Evolutionary conservation across 2,888 invertebrate species (phyloP), one percentile per base, ranked within the genome.

Genomic region (Andricus quercusramuli): DNA sequence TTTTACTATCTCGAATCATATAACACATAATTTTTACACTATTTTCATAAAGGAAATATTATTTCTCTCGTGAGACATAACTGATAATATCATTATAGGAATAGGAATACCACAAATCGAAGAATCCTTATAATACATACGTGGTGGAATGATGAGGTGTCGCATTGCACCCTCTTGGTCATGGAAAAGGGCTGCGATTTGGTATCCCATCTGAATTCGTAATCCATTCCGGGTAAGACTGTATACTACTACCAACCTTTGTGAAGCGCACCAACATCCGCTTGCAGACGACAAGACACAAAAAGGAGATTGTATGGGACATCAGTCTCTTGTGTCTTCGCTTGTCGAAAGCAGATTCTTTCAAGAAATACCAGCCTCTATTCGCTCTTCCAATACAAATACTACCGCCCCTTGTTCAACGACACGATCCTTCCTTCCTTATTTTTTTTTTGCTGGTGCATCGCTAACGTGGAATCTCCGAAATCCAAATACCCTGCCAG

Each of bases 151-250:
- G 89, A 89, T 87, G 86, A 89, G 88, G 88, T 88, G 88, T 87
- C 87, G 87, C 84, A 56, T 79, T 78, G 74, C 78, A 82, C 79
- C 79, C 78, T 83, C 83, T 85, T 82, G 85, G 83, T 84, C 83
- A 85, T 81, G 83, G 80, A 79, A 67, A 78, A 78, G 83, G 83
- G 84, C 84, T 88, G 84, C 82, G 82, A 82, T 81, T 82, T 78
- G 83, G 85, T 82, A 88, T 90, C 88, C 89, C 84, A 90, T 90
- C 87, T 88, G 90, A 90, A 89, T 90, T 88, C 86, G 89, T 90
- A 89, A 90, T 90, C 88, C 89, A 89, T 89, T 90, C 87, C 85
- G 85, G 85, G 89, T 90, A 89, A 68, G 70, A 81, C 79, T 77
- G 44, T 79, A 64, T 77, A 25, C 66, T 51, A n/a, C 64, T 37